Conservation (phyloP, 1,140 invertebrate genomes). For the Trichomalopsis sarcophagae region DNA sequence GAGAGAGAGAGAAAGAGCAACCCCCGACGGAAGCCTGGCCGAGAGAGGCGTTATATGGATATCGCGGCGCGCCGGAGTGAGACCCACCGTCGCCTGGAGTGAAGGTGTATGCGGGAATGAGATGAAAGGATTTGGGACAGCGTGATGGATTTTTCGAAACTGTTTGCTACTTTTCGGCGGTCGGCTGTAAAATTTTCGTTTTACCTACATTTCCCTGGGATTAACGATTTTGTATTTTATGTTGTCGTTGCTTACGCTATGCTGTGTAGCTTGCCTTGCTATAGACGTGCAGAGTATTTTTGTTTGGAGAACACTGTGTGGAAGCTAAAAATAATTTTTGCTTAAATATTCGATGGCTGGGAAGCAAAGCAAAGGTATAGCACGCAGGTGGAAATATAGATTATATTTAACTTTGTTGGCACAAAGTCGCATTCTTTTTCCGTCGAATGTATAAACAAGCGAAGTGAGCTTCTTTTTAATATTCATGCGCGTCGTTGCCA, state of each 20-base stretch:
- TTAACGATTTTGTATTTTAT: no score
- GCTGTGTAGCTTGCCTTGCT: no score
- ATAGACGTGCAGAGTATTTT: no score
- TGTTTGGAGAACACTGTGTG: no score
- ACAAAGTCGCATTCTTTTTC: neutral
- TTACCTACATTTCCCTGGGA: neutral
- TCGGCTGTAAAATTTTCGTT: neutral
- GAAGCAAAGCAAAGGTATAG: no score
- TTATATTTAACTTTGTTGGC: neutral
- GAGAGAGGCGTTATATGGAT: slow-evolving; percentile 2
- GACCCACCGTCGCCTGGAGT: neutral
- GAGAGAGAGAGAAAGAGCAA: neutral
- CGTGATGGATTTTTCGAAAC: neutral
- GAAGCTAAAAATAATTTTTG: no score
- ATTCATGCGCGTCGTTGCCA: neutral
- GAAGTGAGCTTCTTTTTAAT: neutral
- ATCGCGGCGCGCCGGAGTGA: neutral
- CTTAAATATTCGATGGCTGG: no score
- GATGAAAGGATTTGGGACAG: neutral
- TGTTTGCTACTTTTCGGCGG: neutral
- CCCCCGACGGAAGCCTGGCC: neutral
- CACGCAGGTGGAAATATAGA: neutral
- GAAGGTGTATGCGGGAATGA: neutral
- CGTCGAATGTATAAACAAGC: neutral
- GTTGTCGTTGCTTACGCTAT: no score